A percentile compares a stretch with the other conserved stretches of the same genome.
Evolutionary conservation across 2,113 vertebrate species (phyloP).

Genomic region (Ginglymostoma cirratum): DNA sequence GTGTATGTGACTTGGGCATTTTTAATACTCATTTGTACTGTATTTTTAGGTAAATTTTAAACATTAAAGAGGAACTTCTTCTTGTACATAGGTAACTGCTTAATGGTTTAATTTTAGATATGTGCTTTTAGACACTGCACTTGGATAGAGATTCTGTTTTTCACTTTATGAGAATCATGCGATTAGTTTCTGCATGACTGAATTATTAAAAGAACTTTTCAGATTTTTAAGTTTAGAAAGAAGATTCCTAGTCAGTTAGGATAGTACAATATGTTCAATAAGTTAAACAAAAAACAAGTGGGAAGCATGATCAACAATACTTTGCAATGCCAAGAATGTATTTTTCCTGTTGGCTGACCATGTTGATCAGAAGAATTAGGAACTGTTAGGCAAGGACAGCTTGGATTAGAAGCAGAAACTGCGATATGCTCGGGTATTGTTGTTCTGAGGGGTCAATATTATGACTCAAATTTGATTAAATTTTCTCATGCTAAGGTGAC

Average conservation of each 20-base stretch:
- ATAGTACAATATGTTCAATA: not conserved
- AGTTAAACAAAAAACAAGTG: not conserved
- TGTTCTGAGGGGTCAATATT: not conserved
- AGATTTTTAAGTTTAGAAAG: not conserved
- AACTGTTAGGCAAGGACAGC: not conserved
- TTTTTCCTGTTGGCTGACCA: not conserved
- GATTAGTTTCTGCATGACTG: not conserved
- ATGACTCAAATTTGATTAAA: not conserved
- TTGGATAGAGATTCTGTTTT: not conserved
- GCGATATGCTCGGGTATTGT: not conserved
- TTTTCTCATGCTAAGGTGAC: not conserved
- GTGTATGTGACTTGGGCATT: not conserved
- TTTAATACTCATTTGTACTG: not conserved
- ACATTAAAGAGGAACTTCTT: not conserved
- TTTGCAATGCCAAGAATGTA: not conserved
- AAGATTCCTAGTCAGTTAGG: not conserved
- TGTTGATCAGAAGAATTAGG: not conserved
- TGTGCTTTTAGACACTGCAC: not conserved
- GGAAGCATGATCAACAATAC: not conserved
- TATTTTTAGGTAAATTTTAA: not conserved
- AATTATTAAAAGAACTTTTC: not conserved
- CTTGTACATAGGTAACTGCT: not conserved
- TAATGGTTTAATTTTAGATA: not conserved
- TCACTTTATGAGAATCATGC: not conserved
- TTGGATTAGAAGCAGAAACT: not conserved